Base-by-base conservation (phyloP, 2,113 vertebrate species). In the Myanophis thanlyinensis region DNA sequence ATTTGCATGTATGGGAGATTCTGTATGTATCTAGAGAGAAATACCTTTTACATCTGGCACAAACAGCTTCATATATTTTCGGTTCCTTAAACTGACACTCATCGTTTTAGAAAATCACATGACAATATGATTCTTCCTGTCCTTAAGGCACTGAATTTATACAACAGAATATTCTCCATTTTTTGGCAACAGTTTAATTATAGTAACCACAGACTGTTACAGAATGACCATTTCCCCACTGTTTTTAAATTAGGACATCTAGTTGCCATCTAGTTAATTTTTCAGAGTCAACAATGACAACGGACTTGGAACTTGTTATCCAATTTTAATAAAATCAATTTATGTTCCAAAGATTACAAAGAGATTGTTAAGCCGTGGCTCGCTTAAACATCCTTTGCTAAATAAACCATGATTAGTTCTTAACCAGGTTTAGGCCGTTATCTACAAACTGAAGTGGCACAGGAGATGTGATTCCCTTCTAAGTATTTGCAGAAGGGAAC, bases 231-330 rank as follows among this genome's bases (percentile, higher is more conserved):
- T 44, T 56, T 89, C 3, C 12, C 40, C 23, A 56, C 4, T 44
- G 23, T 44, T 89, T 89, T 51, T 89, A 46, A 56, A 89, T 89
- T 44, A 44, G 13, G 20, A 22, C 15, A 62, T 49, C 44, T 25
- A 20, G 44, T 84, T 56, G 40, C 4, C 84, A 47, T n/a, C 80
- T 30, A 91, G 18, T 46, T 56, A 56, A 35, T 80, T 85, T 86
- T 86, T 91, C 52, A 48, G 54, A 47, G 84, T 35, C 30, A 87
- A 54, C 35, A 53, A 23, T 46, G 9, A 56, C n/a, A 86, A 6
- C 27, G 0, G 12, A 1, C 0, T 47, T 10, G 0, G 12, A 1
- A 0, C 8, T 40, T 51, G 15, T 59, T 22, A 0, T 7, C 0
- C 18, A 47, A 0, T 59, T 89, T 80, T 80, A 40, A 85, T 0